Conservation (phyloP, 2,888 invertebrate species). For the Eubasilissa splendida region DNA sequence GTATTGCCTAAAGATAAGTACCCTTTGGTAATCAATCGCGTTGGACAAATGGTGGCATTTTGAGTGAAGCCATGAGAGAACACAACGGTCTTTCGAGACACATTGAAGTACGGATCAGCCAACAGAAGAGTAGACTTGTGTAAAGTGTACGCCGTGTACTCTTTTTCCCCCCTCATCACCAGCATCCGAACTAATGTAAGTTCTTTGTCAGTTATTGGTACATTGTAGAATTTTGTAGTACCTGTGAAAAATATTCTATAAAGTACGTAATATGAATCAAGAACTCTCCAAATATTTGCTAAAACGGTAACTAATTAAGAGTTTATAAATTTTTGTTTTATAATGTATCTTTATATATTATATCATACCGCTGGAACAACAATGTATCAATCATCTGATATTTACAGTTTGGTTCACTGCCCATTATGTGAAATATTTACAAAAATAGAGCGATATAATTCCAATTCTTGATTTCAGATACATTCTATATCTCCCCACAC, state of each 20-base stretch:
- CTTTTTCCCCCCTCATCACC: background rate
- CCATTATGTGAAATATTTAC: too few species aligned
- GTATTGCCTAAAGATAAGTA: slow-evolving; percentile 31
- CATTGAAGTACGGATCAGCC: slow-evolving; percentile 9
- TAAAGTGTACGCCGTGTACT: slow-evolving; percentile 4
- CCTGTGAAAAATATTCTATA: slow-evolving; percentile 7
- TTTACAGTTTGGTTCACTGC: too few species aligned
- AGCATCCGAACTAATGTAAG: background rate
- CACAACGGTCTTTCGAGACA: background rate
- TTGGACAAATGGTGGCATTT: background rate
- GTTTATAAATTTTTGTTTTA: too few species aligned
- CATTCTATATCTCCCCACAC: too few species aligned
- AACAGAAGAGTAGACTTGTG: background rate
- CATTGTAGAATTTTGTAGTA: background rate
- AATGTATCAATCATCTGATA: too few species aligned
- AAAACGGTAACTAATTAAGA: too few species aligned
- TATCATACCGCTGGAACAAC: too few species aligned
- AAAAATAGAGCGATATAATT: too few species aligned
- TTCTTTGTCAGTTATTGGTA: background rate
- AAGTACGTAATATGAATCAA: background rate
- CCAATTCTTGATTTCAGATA: too few species aligned
- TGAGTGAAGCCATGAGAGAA: slow-evolving; percentile 33
- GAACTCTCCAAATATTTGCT: too few species aligned
- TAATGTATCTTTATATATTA: too few species aligned
- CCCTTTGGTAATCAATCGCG: background rate